Conservation (phyloP, 2,888 invertebrate species). For the Melanchra persicariae region DNA sequence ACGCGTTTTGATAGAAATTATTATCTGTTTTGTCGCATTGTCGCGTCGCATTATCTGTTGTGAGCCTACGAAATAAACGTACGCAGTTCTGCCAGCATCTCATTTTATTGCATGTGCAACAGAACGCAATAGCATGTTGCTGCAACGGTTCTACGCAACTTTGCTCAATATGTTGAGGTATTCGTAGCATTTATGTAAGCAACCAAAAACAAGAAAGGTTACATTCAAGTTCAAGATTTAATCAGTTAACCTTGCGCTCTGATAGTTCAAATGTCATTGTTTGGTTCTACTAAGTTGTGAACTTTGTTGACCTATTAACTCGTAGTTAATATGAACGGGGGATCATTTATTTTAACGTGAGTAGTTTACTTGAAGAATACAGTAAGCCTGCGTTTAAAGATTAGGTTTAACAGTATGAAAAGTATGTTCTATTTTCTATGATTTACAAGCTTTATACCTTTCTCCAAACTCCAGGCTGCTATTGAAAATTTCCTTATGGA, state of each 20-base stretch:
- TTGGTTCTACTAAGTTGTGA: conserved; percentile 19
- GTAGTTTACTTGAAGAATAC: neutral
- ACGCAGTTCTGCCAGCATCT: neutral
- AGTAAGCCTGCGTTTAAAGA: neutral
- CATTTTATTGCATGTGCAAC: neutral
- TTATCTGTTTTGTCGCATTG: too few species aligned
- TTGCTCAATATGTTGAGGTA: neutral
- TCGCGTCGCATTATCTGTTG: too few species aligned
- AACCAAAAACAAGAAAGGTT: conserved; percentile 57
- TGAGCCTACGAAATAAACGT: neutral
- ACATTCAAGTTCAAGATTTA: conserved; percentile 65
- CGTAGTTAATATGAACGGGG: neutral
- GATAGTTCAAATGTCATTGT: conserved; percentile 44
- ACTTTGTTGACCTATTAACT: conserved; percentile 39
- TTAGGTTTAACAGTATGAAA: neutral
- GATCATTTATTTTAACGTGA: neutral
- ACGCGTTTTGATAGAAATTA: too few species aligned
- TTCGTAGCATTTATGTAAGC: neutral
- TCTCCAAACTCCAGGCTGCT: too few species aligned
- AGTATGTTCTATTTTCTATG: neutral
- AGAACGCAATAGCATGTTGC: conserved; percentile 5
- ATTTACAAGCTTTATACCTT: too few species aligned
- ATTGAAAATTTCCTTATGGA: too few species aligned
- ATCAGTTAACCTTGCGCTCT: conserved; percentile 56
- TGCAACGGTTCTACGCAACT: neutral